Evolutionary conservation across 2,888 invertebrate species (phyloP).

Genomic region (Pinctada fucata): DNA sequence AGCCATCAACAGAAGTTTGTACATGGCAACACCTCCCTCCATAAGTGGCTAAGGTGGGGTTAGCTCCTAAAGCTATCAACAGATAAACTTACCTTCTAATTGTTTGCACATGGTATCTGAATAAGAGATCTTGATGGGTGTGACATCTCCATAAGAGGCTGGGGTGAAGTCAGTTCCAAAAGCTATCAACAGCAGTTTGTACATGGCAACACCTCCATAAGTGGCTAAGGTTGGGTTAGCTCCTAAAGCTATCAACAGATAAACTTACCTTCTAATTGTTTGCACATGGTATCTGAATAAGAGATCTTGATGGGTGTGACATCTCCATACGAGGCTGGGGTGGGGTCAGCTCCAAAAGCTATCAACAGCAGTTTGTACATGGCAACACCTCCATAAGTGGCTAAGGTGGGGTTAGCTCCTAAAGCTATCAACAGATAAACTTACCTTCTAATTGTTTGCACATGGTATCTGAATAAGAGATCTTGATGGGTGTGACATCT

Average conservation of each 20-base stretch:
- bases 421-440: slow-evolving; percentile 85
- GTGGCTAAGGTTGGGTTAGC: slow-evolving; percentile 85
- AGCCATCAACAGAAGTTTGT: slow-evolving; percentile 88
- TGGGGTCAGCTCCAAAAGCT: no score
- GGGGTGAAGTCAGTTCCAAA: no score
- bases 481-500: slow-evolving; percentile 87
- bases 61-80: slow-evolving; percentile 92
- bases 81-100: slow-evolving; percentile 77
- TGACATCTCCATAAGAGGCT: slow-evolving; percentile 81
- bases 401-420: slow-evolving; percentile 88
- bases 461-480: slow-evolving; percentile 75
- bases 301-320: slow-evolving; percentile 84
- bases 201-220: not conserved
- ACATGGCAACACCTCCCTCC: no score
- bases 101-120: slow-evolving; percentile 75
- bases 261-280: slow-evolving; percentile 71
- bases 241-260: slow-evolving; percentile 89
- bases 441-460: slow-evolving; percentile 72
- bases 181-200: no score
- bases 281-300: slow-evolving; percentile 75
- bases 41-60: slow-evolving; percentile 81
- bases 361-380: no score
- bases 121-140: slow-evolving; percentile 82
- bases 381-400: slow-evolving; percentile 21
- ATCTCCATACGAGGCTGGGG: slow-evolving; percentile 78